Evolutionary conservation across 2,113 vertebrate species (phyloP), one percentile per base, ranked within the genome.

Genomic region (Lycaon pictus): DNA sequence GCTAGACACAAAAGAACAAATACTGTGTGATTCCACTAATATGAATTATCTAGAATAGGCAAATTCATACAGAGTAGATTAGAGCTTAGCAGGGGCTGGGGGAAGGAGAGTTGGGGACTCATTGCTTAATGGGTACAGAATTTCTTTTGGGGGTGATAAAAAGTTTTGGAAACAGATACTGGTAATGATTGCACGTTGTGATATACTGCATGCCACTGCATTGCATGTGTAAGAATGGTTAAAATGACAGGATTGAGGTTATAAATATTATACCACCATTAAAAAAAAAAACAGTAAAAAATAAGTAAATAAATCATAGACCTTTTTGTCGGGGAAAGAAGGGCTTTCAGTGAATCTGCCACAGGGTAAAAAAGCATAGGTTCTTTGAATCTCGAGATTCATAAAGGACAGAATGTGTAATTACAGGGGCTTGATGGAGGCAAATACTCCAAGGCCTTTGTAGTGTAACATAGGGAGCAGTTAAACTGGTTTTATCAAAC

Each of bases 401-500:
- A 95, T 11, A 16, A 79, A 58, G 53, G n/a, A 55, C 37, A 80
- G 60, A 85, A 19, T 35, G 58, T 84, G 79, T 76, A 65, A 74
- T 88, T 72, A 29, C 1, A 72, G 51, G 37, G 12, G 3, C 63
- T 60, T 88, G 67, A 16, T 12, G 23, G 82, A 85, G 62, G 79
- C 43, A 53, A 23, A 80, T 16, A 55, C 9, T 53, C 15, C 3
- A 37, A 69, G 69, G 79, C 25, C 62, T 71, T 76, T 63, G 67
- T 23, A n/a, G 35, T 29, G 3, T 74, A 51, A 76, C 27, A 32
- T 2, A 22, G 83, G 37, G 63, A 79, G 35, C 37, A 92, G 29
- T 15, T 63, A 27, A 53, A 85, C 84, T 67, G 84, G 84, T 69
- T 96, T 62, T 79, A 93, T 74, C 48, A 37, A 94, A 51, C 32